These are phyloP conservation scores for Rhombomys opimus DNA, from an alignment of 2,113 vertebrate genomes.

Conservation along the genomic window DNA sequence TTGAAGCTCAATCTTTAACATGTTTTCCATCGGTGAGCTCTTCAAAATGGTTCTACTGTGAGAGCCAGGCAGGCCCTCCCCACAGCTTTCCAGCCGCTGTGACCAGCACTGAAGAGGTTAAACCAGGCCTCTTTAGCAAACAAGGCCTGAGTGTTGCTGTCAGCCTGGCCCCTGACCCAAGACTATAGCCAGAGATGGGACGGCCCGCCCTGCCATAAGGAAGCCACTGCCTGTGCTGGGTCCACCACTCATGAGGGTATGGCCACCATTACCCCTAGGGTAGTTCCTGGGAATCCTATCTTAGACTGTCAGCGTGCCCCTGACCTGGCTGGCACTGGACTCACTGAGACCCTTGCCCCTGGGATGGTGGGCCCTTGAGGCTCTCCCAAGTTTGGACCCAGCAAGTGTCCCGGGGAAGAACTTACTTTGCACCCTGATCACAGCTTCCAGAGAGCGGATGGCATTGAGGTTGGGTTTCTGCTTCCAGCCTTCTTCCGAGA, in stretches of 20 bases:
- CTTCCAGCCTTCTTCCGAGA: conserved; percentile 90
- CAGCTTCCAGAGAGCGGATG: conserved; percentile 90
- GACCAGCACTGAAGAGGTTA: background rate
- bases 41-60: background rate
- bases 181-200: background rate
- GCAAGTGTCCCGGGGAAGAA: background rate
- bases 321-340: background rate
- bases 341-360: background rate
- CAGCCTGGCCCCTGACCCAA: background rate
- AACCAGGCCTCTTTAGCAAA: background rate
- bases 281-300: background rate
- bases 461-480: conserved; percentile 93
- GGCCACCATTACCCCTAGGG: background rate
- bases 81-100: background rate
- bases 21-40: background rate
- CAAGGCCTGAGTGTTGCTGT: background rate
- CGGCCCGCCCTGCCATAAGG: background rate
- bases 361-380: background rate
- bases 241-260: background rate
- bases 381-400: background rate
- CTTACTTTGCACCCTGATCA: conserved; percentile 95
- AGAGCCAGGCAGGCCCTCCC: background rate
- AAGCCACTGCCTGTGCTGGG: background rate
- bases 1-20: background rate
- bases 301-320: background rate